These are phyloP conservation scores for Kryptopterus vitreolus DNA, from an alignment of 2,797 vertebrate species.

Conservation along the genomic window DNA sequence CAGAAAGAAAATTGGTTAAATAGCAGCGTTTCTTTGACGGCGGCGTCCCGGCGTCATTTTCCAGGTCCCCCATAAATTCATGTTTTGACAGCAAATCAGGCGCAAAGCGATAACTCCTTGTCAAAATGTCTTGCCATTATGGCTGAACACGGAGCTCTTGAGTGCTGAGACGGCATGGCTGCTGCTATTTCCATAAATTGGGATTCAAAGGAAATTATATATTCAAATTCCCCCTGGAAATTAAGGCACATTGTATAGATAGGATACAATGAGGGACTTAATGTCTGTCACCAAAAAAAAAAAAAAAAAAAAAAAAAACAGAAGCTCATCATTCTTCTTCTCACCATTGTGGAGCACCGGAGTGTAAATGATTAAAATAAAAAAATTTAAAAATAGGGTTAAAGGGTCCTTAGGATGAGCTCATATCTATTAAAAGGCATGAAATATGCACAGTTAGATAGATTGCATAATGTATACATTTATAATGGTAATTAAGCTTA, in stretches of 20 bases:
- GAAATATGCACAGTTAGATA: conserved; percentile 55
- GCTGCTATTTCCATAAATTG: conserved; percentile 48
- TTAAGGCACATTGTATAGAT: conserved; percentile 19
- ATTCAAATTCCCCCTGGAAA: conserved; percentile 43
- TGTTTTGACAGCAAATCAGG: conserved; percentile 61
- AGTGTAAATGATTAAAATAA: conserved; percentile 50
- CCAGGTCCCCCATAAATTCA: conserved; percentile 49
- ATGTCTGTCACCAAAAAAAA: conserved; percentile 30
- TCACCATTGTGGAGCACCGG: conserved; percentile 35
- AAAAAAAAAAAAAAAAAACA: too few species aligned
- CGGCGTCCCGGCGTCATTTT: conserved; percentile 29
- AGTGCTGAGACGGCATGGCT: background rate
- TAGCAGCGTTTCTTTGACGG: conserved; percentile 21
- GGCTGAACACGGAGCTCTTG: conserved; percentile 42
- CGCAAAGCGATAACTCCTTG: conserved; percentile 50
- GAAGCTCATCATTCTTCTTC: background rate
- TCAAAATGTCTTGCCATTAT: conserved; percentile 45
- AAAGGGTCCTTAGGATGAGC: conserved; percentile 6
- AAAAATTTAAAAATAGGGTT: conserved; percentile 42
- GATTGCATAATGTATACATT: conserved; percentile 52
- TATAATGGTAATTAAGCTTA: too few species aligned
- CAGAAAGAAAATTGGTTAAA: conserved; percentile 19
- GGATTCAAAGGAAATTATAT: conserved; percentile 44
- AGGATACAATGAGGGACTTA: conserved; percentile 46
- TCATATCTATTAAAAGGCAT: conserved; percentile 55